These are phyloP conservation scores for Galaxias olidus DNA, from an alignment of 2,797 vertebrate species.

Conservation along the genomic window DNA sequence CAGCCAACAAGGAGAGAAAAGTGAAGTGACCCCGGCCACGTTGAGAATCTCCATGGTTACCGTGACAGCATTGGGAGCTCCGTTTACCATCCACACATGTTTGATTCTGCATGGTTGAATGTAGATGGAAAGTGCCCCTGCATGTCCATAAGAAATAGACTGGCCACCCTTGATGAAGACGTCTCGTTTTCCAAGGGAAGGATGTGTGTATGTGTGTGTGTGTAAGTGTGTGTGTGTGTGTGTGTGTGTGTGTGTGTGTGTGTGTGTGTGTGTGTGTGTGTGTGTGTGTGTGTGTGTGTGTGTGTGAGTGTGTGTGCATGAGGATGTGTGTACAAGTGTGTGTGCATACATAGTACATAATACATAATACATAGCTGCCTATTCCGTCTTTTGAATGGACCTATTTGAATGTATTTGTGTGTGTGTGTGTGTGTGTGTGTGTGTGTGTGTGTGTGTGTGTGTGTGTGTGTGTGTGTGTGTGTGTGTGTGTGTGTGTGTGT, in stretches of 20 bases:
- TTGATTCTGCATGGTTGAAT: too few species aligned
- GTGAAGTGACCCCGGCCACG: slow-evolving; percentile 16
- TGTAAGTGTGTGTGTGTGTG: too few species aligned
- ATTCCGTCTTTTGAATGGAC: too few species aligned
- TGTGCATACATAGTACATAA: too few species aligned
- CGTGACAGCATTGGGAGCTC: neutral
- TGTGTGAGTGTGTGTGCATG: slow-evolving; percentile 25
- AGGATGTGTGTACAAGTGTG: neutral
- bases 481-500: too few species aligned
- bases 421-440: neutral
- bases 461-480: neutral
- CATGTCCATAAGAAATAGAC: too few species aligned
- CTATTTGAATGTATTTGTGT: neutral
- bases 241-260: slow-evolving; percentile 4
- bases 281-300: slow-evolving; percentile 38
- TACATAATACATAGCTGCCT: too few species aligned
- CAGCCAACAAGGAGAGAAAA: too few species aligned
- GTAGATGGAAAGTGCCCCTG: too few species aligned
- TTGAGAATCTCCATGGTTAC: slow-evolving; percentile 5
- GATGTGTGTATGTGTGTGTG: too few species aligned
- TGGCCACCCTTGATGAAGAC: too few species aligned
- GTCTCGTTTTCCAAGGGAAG: too few species aligned
- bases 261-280: slow-evolving; percentile 15
- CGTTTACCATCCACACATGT: neutral
- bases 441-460: neutral